phyloP scores from a whole-genome alignment of 2,888 invertebrate species.

The Chloroclystis v-ata region DNA sequence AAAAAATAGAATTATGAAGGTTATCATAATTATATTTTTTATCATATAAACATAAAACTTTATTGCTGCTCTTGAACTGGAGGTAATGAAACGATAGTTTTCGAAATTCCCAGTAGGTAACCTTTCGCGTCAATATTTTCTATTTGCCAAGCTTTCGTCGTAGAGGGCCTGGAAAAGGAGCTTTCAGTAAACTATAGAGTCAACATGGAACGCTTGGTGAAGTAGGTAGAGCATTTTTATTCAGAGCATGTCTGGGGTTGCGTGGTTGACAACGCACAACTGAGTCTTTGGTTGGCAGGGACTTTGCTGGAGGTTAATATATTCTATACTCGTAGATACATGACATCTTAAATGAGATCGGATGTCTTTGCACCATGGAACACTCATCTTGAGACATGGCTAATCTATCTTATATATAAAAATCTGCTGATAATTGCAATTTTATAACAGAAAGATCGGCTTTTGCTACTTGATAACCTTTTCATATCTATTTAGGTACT shows the following conservation, averaged over 20 bases:
- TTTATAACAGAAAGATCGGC: too few species aligned
- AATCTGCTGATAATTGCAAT: too few species aligned
- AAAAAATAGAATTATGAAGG: too few species aligned
- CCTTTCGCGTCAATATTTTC: conserved; percentile 46
- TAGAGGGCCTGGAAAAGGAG: conserved; percentile 35
- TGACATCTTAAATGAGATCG: not conserved
- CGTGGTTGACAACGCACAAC: conserved; percentile 35
- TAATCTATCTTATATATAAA: too few species aligned
- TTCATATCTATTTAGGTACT: too few species aligned
- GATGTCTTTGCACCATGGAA: too few species aligned
- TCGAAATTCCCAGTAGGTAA: conserved; percentile 11
- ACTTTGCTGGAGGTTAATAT: not conserved
- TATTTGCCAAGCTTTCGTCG: conserved; percentile 41
- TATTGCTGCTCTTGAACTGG: too few species aligned
- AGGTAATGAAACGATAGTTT: too few species aligned
- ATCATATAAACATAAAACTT: too few species aligned
- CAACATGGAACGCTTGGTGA: conserved; percentile 50
- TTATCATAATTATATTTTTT: too few species aligned
- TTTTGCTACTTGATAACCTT: too few species aligned
- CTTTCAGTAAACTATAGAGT: conserved; percentile 40
- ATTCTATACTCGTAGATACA: not conserved
- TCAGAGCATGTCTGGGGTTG: conserved; percentile 45
- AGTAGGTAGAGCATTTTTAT: conserved; percentile 57
- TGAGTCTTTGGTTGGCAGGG: not conserved
- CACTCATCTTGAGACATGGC: too few species aligned